A percentile compares a stretch with the other conserved stretches of the same genome.
Evolutionary conservation across 2,888 invertebrate species (phyloP).

Genomic region (Xanthorhoe spadicearia): DNA sequence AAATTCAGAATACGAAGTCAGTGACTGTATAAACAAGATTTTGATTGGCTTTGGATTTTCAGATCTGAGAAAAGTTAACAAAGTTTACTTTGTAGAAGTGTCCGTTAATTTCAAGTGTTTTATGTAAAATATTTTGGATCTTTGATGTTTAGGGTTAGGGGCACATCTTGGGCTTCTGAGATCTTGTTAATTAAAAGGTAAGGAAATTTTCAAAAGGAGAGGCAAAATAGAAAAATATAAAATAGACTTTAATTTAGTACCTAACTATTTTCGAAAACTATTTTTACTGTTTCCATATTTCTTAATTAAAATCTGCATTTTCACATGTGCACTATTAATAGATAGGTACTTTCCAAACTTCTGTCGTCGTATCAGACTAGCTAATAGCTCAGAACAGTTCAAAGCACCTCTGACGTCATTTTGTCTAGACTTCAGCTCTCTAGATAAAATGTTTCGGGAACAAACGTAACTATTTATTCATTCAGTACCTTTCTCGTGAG

Average conservation of each 20-base stretch:
- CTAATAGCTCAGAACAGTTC: neutral
- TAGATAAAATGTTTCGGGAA: neutral
- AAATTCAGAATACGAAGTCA: conserved; percentile 24
- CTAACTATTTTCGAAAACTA: too few relatives aligned
- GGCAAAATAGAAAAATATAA: too few relatives aligned
- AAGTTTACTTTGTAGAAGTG: conserved; percentile 4
- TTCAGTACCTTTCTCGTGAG: neutral
- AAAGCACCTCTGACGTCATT: neutral
- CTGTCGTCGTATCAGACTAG: too few relatives aligned
- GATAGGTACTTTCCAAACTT: too few relatives aligned
- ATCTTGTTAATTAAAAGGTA: too few relatives aligned
- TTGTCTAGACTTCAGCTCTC: neutral
- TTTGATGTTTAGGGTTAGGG: neutral
- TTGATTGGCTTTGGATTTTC: conserved; percentile 29
- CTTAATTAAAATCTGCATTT: too few relatives aligned
- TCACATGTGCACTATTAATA: too few relatives aligned
- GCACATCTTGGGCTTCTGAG: neutral
- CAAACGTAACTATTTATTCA: neutral
- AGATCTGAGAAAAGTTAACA: conserved; percentile 11
- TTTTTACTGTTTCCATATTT: too few relatives aligned
- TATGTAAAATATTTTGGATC: neutral
- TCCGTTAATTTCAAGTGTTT: neutral
- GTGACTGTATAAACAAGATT: conserved; percentile 30
- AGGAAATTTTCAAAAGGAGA: too few relatives aligned
- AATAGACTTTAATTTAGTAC: too few relatives aligned